Evolutionary conservation across 2,888 invertebrate genomes (phyloP).

Genomic region (Petrolisthes manimaculis): DNA sequence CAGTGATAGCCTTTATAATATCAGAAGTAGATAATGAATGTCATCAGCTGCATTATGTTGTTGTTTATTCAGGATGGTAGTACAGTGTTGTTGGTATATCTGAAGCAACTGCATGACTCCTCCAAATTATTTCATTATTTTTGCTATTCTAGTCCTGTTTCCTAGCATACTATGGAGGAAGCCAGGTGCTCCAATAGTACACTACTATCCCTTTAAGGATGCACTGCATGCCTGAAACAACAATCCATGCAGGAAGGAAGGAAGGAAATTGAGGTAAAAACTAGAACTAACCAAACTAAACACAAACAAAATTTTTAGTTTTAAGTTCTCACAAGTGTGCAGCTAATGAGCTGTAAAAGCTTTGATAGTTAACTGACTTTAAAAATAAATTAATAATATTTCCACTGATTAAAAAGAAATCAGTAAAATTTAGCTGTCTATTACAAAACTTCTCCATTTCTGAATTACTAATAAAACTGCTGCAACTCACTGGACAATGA

Average conservation of each 20-base stretch:
- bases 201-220: not conserved
- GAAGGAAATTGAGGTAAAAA: conserved; percentile 27
- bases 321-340: conserved; percentile 23
- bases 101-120: no score
- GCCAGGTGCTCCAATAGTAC: not conserved
- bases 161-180: no score
- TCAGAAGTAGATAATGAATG: no score
- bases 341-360: conserved; percentile 45
- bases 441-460: no score
- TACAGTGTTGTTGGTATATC: not conserved
- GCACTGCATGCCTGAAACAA: conserved; percentile 59
- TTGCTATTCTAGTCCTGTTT: no score
- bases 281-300: conserved; percentile 35
- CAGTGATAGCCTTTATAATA: no score
- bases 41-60: no score
- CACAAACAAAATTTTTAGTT: conserved; percentile 12
- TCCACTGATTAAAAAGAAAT: conserved; percentile 32
- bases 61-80: not conserved
- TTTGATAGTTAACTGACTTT: conserved; percentile 25
- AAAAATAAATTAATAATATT: not conserved
- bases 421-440: conserved; percentile 32
- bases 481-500: no score
- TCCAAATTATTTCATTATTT: no score
- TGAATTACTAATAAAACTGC: no score
- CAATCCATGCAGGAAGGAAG: conserved; percentile 51